Base-by-base conservation (phyloP, 2,797 vertebrate species). In the Aplochiton taeniatus region DNA sequence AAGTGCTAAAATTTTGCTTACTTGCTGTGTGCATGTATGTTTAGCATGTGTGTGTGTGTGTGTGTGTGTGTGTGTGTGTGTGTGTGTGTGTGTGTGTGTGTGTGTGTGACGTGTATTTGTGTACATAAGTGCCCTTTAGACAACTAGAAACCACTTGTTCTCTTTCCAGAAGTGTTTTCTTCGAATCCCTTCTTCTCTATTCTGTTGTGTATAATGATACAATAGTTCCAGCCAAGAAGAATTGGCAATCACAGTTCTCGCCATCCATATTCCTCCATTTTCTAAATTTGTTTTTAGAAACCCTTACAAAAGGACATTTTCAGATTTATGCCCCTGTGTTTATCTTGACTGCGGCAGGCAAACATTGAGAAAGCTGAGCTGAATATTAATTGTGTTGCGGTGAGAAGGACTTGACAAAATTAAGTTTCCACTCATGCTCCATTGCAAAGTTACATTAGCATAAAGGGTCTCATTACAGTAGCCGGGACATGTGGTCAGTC, bases 381-480 rank as follows among this genome's bases (percentile, higher is more conserved):
- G 66, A 81, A 80, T 79, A 82, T 69, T 74, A 63, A 74, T 67
- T 20, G 56, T 41, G 47, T 43, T 12, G 18, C 63, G 49, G 42
- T 31, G 48, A 53, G 49, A 56, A 72, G 42, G 69, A 82, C 70
- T 82, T 63, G 0, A 11, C 20, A 42, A 69, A 81, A 80, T 84
- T 79, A 80, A 70, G 68, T 83, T 84, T 82, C 59, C 74, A 73
- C 71, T 80, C 61, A 66, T 71, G 64, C 71, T 79, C 69, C 31
- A 31, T 31, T 8, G 66, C 48, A 74, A 88, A 83, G 69, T 82
- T 70, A 80, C 87, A 88, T 78, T 89, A 83, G 76, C 81, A 86
- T 88, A 82, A 89, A 83, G 74, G 76, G 75, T 63, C 71, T 73
- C 65, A 88, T 91, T 90, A 91, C 76, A 85, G 88, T 90, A 87